Conservation (phyloP, 2,113 vertebrate species). For the Thomomys bottae region DNA sequence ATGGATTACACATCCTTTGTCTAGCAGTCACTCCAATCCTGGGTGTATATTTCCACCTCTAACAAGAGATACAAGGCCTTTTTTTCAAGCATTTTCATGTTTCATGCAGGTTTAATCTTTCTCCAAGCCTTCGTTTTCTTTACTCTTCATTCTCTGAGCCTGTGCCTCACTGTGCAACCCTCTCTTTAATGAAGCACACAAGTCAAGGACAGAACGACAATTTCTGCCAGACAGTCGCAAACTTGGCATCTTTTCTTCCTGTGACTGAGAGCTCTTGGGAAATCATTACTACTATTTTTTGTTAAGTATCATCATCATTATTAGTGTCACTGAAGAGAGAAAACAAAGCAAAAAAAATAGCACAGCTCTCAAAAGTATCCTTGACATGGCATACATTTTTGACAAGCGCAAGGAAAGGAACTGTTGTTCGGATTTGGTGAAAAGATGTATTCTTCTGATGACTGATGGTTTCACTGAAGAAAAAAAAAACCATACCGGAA, state of each 20-base stretch:
- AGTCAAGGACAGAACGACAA: conserved; percentile 29
- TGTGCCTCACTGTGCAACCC: background rate
- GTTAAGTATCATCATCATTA: conserved; percentile 7
- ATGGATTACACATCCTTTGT: conserved; percentile 34
- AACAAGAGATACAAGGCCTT: background rate
- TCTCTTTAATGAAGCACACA: conserved; percentile 8
- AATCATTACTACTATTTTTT: conserved; percentile 31
- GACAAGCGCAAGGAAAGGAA: background rate
- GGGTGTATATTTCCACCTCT: conserved; percentile 7
- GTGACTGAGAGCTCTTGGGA: conserved; percentile 11
- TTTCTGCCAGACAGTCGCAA: conserved; percentile 41
- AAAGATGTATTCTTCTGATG: background rate
- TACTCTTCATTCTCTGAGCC: too few relatives aligned
- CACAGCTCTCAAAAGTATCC: background rate
- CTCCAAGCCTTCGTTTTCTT: background rate
- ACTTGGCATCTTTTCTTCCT: background rate
- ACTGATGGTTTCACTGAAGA: background rate
- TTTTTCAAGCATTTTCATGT: background rate
- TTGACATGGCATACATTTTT: background rate
- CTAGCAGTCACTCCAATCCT: background rate
- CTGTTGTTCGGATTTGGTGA: background rate
- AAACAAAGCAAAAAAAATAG: background rate
- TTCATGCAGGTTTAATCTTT: background rate
- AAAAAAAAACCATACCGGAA: conserved; percentile 27
- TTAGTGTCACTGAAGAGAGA: conserved; percentile 39